phyloP scores from a whole-genome alignment of 2,113 vertebrate genomes.

The Syrmaticus mikado region DNA sequence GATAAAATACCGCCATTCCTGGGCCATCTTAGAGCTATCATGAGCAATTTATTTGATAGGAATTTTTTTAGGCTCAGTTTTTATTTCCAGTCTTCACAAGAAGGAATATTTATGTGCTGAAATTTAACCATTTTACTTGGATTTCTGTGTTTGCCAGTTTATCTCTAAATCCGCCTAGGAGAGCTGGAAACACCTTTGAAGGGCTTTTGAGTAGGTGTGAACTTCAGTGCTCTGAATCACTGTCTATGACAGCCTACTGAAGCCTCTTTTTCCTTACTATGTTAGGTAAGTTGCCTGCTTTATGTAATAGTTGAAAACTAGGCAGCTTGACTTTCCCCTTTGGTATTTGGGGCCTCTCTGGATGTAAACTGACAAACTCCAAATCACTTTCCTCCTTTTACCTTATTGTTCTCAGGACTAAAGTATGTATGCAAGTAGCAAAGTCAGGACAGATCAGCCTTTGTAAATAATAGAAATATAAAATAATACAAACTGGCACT shows the following conservation, averaged over 20 bases:
- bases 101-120: conserved; percentile 30
- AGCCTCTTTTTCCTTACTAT: not conserved
- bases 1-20: conserved; percentile 35
- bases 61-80: not conserved
- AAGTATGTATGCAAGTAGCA: not conserved
- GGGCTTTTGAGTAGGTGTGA: conserved; percentile 46
- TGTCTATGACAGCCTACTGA: conserved; percentile 34
- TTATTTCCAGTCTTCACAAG: not conserved
- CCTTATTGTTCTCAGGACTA: not conserved
- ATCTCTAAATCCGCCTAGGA: conserved; percentile 9
- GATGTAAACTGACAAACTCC: not conserved
- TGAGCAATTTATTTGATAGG: conserved; percentile 23
- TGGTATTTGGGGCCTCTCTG: not conserved
- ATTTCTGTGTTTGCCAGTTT: conserved; percentile 34
- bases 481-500: not conserved
- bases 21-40: conserved; percentile 19
- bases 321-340: not conserved
- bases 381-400: not conserved
- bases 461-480: not conserved
- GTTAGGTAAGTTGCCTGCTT: not conserved
- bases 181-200: conserved; percentile 29
- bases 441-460: not conserved
- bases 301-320: not conserved
- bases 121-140: conserved; percentile 18
- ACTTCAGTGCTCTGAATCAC: conserved; percentile 32